Evolutionary conservation across 2,113 vertebrate genomes (phyloP).

Genomic region (Onychorhynchus coronatus): DNA sequence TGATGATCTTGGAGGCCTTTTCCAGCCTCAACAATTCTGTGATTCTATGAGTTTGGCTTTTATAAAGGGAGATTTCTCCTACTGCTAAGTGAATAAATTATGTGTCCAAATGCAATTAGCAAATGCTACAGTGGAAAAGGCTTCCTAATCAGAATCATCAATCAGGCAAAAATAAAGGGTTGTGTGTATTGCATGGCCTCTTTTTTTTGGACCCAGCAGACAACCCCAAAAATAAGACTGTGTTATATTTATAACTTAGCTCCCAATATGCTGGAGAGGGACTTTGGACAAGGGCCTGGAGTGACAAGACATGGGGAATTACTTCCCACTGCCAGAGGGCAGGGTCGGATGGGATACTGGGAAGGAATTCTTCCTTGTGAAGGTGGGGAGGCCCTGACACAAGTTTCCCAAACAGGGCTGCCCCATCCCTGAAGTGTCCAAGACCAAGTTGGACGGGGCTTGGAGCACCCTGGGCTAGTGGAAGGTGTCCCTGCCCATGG

Average conservation of each 20-base stretch:
- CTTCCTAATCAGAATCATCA: background rate
- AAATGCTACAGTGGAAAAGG: background rate
- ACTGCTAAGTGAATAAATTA: background rate
- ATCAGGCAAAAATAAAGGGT: background rate
- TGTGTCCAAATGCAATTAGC: background rate
- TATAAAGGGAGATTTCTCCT: background rate
- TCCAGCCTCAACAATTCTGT: background rate
- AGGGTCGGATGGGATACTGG: rapidly evolving
- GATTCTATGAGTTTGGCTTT: background rate
- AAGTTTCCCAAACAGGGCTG: background rate
- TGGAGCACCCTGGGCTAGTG: background rate
- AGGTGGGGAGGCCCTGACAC: rapidly evolving
- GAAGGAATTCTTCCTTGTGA: background rate
- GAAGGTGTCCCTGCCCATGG: background rate
- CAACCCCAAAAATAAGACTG: rapidly evolving
- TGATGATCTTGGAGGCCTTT: background rate
- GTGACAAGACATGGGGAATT: background rate
- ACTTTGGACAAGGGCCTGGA: background rate
- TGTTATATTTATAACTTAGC: background rate
- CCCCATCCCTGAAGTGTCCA: background rate
- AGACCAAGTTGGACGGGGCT: rapidly evolving
- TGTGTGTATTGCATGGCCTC: background rate
- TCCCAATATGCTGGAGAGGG: background rate
- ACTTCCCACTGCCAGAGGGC: background rate
- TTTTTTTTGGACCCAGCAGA: background rate